Evolutionary conservation across 2,888 invertebrate genomes (phyloP).

Genomic region (Hydrotaea cyrtoneurina): DNA sequence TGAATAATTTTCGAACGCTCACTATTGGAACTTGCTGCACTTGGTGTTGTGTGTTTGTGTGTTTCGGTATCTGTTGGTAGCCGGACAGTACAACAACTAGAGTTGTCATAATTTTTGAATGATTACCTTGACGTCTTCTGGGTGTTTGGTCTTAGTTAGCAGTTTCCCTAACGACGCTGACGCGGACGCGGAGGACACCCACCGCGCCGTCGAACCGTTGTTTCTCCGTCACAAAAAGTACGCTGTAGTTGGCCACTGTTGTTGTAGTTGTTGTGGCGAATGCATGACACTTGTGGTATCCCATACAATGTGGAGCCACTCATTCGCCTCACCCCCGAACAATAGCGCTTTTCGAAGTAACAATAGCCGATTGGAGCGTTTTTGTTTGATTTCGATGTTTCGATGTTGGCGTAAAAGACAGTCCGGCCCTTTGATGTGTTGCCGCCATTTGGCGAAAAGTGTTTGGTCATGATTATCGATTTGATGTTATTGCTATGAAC

Average conservation of each 20-base stretch:
- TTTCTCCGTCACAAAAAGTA: background rate
- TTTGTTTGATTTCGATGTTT: constrained; percentile 37
- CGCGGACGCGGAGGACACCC: constrained; percentile 43
- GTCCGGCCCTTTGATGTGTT: constrained; percentile 38
- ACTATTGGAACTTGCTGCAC: background rate
- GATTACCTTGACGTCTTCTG: constrained; percentile 49
- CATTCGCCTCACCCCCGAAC: background rate
- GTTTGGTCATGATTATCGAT: constrained; percentile 57
- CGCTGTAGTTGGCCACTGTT: constrained; percentile 2
- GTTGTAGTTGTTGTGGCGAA: constrained; percentile 5
- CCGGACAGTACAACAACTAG: background rate
- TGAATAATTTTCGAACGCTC: background rate
- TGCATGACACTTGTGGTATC: constrained; percentile 46
- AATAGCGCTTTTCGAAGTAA: constrained; percentile 52
- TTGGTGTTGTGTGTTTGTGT: constrained; percentile 3
- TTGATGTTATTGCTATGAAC: constrained; percentile 55
- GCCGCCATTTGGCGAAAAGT: constrained; percentile 52
- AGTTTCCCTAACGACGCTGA: background rate
- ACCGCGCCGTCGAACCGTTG: constrained; percentile 29
- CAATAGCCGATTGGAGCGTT: constrained; percentile 31
- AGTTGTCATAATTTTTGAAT: constrained; percentile 67
- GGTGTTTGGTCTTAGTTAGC: background rate
- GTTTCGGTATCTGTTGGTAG: constrained; percentile 25
- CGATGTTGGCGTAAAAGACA: constrained; percentile 19
- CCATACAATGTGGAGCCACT: background rate